Evolutionary conservation across 1,140 invertebrate genomes (phyloP), one percentile per base, ranked within the genome.

Genomic region (Trialeurodes vaporariorum): DNA sequence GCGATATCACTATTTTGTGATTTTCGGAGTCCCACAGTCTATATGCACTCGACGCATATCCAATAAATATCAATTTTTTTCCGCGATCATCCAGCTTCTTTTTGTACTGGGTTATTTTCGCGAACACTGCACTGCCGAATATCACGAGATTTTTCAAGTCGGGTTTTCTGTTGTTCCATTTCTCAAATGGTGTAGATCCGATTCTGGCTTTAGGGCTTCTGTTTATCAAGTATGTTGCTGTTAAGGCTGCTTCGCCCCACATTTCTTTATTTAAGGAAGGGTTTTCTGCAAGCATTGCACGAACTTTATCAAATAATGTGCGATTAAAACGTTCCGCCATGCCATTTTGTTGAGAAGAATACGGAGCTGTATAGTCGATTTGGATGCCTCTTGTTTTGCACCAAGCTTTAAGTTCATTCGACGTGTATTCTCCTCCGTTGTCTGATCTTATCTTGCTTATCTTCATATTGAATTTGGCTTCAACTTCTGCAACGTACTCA

Each of bases 321-420:
- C 70, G 59, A 70, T 76, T 76, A 23, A 69, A 63, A 24, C 74
- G 59, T 68, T 76, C 77, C 22, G 70, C 69, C 1, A 75, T 65
- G 13, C 76, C 77, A 70, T 79, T 79, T 67, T 76, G 73, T 68
- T 79, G 68, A 17, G 76, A 76, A n/a, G 71, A 74, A 65, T 77
- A 76, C 1, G 75, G 68, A 23, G 72, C 72, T 5, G 73, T 75
- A n/a, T 25, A 63, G 27, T 74, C 67, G 59, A 71, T 67, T 11
- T 66, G 24, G n/a, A 76, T 73, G 13, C 73, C 73, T 21, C 75
- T 73, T 63, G 78, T 74, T 27, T 9, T 40, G 40, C 69, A 67
- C 25, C 65, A 69, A 22, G 27, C 26, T 11, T 63, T 58, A 1
- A 73, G 13, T n/a, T 63, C 21, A 2, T 34, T 26, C 49, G 65